Percentiles rank a stretch among this genome's conserved stretches.
Conservation (phyloP, 2,888 invertebrate species). For the Heliconius aoede region DNA sequence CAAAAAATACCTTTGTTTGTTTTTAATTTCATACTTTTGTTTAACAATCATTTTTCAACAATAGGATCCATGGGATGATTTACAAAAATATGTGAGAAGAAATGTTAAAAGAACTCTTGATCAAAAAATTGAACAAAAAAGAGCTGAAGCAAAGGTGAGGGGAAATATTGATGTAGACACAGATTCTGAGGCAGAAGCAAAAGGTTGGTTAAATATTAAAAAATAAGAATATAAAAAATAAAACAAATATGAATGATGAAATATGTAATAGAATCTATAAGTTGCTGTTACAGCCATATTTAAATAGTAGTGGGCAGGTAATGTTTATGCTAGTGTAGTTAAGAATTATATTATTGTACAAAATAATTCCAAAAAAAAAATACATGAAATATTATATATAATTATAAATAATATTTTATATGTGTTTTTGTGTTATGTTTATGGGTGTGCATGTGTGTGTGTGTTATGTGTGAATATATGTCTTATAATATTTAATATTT, state of each 20-base stretch:
- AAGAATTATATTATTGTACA: too few species aligned
- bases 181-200: slow-evolving; percentile 75
- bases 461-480: too few species aligned
- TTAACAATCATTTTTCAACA: not conserved
- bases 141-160: slow-evolving; percentile 75
- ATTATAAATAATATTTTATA: too few species aligned
- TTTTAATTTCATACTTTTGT: not conserved
- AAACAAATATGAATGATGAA: too few species aligned
- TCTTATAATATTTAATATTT: slow-evolving; percentile 35
- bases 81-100: slow-evolving; percentile 90
- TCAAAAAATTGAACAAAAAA: slow-evolving; percentile 88
- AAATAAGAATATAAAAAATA: not conserved
- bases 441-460: too few species aligned
- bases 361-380: too few species aligned
- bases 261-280: too few species aligned
- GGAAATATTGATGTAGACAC: slow-evolving; percentile 78
- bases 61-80: slow-evolving; percentile 90
- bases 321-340: too few species aligned
- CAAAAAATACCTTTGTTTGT: not conserved
- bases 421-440: too few species aligned
- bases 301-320: too few species aligned
- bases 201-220: slow-evolving; percentile 34
- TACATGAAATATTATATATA: too few species aligned
- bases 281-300: too few species aligned
- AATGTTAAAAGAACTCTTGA: slow-evolving; percentile 92